phyloP scores from a whole-genome alignment of 2,888 invertebrate species.

The Stramonita haemastoma region DNA sequence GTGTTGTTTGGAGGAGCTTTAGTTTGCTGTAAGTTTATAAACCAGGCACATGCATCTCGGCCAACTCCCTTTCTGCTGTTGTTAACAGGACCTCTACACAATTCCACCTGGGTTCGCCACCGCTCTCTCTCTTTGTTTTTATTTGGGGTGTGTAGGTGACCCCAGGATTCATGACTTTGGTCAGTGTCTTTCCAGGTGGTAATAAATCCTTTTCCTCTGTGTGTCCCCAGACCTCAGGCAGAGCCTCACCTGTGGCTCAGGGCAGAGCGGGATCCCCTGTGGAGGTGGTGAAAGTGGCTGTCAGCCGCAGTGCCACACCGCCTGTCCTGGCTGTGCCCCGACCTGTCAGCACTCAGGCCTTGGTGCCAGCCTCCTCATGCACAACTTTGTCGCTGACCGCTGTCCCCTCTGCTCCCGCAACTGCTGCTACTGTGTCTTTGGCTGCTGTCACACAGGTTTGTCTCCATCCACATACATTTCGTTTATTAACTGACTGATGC shows the following conservation, averaged over 20 bases:
- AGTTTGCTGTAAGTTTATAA: too few relatives aligned
- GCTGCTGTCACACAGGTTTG: background rate
- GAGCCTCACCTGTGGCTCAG: conserved; percentile 20
- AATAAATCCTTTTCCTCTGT: background rate
- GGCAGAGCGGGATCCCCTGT: conserved; percentile 26
- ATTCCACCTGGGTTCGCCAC: too few relatives aligned
- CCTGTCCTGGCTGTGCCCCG: background rate
- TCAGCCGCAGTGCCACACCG: background rate
- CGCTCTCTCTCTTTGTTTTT: too few relatives aligned
- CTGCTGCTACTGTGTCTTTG: background rate
- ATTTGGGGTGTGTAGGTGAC: too few relatives aligned
- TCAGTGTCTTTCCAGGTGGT: background rate
- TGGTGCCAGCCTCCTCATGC: background rate
- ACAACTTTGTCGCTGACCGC: too few relatives aligned
- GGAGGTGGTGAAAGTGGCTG: conserved; percentile 34
- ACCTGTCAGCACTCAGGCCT: background rate
- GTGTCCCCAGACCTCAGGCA: conserved; percentile 1
- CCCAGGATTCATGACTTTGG: too few relatives aligned
- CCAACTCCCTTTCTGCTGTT: too few relatives aligned
- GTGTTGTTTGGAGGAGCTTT: too few relatives aligned
- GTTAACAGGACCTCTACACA: too few relatives aligned
- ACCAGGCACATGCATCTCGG: too few relatives aligned
- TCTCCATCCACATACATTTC: too few relatives aligned
- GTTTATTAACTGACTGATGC: too few relatives aligned
- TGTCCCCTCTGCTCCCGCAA: background rate